phyloP scores from a whole-genome alignment of 1,140 invertebrate genomes.

The Drosophila truncata region DNA sequence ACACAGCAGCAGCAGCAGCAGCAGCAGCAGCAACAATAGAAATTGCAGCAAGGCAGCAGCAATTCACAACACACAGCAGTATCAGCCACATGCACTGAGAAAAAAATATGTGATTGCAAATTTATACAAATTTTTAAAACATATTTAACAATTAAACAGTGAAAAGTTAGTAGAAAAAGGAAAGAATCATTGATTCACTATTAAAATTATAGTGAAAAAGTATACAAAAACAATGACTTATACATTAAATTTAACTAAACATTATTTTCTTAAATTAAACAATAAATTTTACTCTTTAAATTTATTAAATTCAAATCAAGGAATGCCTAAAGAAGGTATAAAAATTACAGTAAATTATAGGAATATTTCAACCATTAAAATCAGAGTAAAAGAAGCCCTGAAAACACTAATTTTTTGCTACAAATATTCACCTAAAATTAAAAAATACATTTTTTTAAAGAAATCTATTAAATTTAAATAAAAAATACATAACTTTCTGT shows the following conservation, averaged over 20 bases:
- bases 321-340: too few relatives aligned
- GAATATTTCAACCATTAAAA: too few relatives aligned
- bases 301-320: too few relatives aligned
- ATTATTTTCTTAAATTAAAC: neutral
- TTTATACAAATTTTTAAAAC: too few relatives aligned
- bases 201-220: too few relatives aligned
- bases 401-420: neutral
- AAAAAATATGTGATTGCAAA: neutral
- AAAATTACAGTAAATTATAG: too few relatives aligned
- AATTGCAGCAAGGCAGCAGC: constrained; percentile 10
- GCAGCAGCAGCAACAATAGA: constrained; percentile 21
- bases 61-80: constrained; percentile 8
- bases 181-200: too few relatives aligned
- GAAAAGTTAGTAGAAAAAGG: too few relatives aligned
- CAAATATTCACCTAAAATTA: neutral
- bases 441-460: neutral
- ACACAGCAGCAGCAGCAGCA: too few relatives aligned
- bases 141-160: neutral
- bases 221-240: neutral
- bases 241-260: neutral
- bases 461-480: neutral
- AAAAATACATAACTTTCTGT: neutral
- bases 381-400: too few relatives aligned
- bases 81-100: constrained; percentile 5
- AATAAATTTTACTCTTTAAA: neutral